Base-by-base conservation (phyloP, 2,113 vertebrate species). In the Zeus faber region DNA sequence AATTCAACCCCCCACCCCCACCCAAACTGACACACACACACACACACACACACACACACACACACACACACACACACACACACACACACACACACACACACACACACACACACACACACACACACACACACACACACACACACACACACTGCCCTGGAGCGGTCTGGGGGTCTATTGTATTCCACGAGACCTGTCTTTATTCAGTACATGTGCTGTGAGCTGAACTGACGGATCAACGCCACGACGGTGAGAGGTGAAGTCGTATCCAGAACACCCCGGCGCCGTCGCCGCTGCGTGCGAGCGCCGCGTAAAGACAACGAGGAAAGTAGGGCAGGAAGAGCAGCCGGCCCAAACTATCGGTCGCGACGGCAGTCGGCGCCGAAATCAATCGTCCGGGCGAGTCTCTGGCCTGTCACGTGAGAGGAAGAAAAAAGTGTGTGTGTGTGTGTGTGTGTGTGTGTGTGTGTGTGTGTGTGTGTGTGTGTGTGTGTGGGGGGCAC, bases 1-100 rank as follows among this genome's bases (percentile, higher is more conserved):
- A 67, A 83, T 81, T 78, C 68, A 48, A 59, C 31, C 75, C 72
- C 57, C 50, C n/a, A n/a, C n/a, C n/a, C n/a, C n/a, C n/a, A n/a
- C n/a, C n/a, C n/a, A n/a, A n/a, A n/a, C n/a, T n/a, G n/a, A n/a
- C n/a, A n/a, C n/a, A n/a, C n/a, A n/a, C n/a, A n/a, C n/a, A n/a
- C n/a, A n/a, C n/a, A n/a, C n/a, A n/a, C n/a, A n/a, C n/a, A n/a
- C n/a, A n/a, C n/a, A n/a, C n/a, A n/a, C n/a, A n/a, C n/a, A n/a
- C n/a, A n/a, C n/a, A n/a, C n/a, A n/a, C n/a, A n/a, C n/a, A n/a
- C n/a, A n/a, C n/a, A n/a, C n/a, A n/a, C n/a, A n/a, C n/a, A n/a
- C n/a, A n/a, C n/a, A n/a, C n/a, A n/a, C n/a, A n/a, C n/a, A n/a
- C n/a, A n/a, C n/a, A n/a, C n/a, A n/a, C n/a, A n/a, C n/a, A n/a